These are phyloP conservation scores for Colius striatus DNA, from an alignment of 2,113 vertebrate genomes.

Conservation along the genomic window DNA sequence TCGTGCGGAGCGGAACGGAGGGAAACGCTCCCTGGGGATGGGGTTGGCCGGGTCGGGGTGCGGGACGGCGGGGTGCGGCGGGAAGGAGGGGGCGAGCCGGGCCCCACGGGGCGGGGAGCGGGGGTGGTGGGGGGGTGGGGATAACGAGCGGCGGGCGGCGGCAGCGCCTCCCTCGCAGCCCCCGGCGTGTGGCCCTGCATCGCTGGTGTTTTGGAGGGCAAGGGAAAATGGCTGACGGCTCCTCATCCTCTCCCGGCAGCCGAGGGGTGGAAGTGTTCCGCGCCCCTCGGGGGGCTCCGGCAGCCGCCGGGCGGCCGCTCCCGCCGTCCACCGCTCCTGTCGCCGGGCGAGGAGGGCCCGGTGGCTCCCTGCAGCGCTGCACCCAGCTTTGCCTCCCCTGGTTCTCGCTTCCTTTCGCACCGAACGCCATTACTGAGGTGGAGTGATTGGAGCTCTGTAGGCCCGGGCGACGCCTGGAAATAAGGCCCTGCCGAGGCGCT, in stretches of 20 bases:
- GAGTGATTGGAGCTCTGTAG: constrained; percentile 80
- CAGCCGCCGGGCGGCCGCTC: neutral
- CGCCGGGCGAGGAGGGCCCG: neutral
- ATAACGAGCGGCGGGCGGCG: neutral
- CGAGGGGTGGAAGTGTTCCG: constrained; percentile 49
- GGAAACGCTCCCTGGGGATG: neutral
- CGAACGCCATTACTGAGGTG: constrained; percentile 88
- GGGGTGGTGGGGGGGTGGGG: neutral
- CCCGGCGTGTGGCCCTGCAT: constrained; percentile 55
- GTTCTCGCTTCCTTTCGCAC: constrained; percentile 69
- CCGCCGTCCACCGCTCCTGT: neutral
- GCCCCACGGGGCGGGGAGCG: neutral
- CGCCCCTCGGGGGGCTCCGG: neutral
- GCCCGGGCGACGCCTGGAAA: constrained; percentile 80
- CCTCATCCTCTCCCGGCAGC: constrained; percentile 72
- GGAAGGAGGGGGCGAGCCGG: neutral
- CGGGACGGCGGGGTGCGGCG: neutral
- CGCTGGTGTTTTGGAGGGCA: constrained; percentile 75
- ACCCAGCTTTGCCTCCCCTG: constrained; percentile 2
- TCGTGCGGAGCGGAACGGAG: neutral
- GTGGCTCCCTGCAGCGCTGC: neutral
- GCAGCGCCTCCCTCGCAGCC: constrained; percentile 22
- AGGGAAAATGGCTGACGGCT: constrained; percentile 88
- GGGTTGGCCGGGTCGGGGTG: neutral
- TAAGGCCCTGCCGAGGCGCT: constrained; percentile 65